phyloP scores from a whole-genome alignment of 2,888 invertebrate genomes.

The Horisme vitalbata region DNA sequence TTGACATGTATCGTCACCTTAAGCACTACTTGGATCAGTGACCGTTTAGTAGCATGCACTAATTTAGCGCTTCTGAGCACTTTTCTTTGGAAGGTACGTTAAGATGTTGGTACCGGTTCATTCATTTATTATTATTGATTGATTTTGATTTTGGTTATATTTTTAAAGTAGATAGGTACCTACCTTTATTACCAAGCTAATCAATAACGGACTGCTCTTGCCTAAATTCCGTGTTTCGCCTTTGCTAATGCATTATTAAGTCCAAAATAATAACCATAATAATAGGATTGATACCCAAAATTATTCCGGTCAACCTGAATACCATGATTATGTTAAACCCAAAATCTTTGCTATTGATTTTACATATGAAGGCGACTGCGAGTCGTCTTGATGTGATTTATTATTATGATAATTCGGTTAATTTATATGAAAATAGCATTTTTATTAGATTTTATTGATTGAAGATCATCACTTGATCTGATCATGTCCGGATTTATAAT shows the following conservation, averaged over 20 bases:
- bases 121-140: no score
- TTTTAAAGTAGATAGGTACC: no score
- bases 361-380: constrained; percentile 15
- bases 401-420: constrained; percentile 20
- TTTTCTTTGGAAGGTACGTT: no score
- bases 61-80: no score
- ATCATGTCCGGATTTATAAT: constrained; percentile 5
- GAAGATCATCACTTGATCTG: constrained; percentile 6
- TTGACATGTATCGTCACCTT: no score
- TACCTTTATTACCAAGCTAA: no score
- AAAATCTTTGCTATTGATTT: constrained; percentile 12
- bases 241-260: constrained; percentile 34
- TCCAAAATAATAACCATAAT: constrained; percentile 29
- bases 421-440: constrained; percentile 14
- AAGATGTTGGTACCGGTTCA: no score
- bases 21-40: no score
- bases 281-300: constrained; percentile 38
- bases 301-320: constrained; percentile 40
- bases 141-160: no score
- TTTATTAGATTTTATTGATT: constrained; percentile 8
- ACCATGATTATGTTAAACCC: constrained; percentile 43
- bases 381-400: constrained; percentile 19
- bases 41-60: no score
- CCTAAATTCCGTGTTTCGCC: background rate
- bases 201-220: background rate